A percentile compares a stretch with the other conserved stretches of the same genome.
phyloP scores from a whole-genome alignment of 2,113 vertebrate genomes.

The Melanostigma gelatinosum region DNA sequence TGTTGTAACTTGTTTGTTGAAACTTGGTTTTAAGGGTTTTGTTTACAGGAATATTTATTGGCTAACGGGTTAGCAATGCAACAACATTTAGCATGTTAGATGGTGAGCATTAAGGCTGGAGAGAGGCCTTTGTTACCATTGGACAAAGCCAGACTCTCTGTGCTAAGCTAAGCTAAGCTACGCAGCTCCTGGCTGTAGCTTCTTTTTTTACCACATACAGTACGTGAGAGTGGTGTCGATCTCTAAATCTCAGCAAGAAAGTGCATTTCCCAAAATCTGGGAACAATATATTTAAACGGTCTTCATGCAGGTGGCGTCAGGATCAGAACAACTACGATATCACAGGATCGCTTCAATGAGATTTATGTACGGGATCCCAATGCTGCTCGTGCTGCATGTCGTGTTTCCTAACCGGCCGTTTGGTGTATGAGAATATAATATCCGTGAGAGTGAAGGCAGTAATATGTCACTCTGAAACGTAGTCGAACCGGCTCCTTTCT shows the following conservation, averaged over 20 bases:
- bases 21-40: not conserved
- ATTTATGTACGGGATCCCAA: not conserved
- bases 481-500: constrained; percentile 11
- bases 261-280: not conserved
- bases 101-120: not conserved
- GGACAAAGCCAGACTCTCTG: not conserved
- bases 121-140: not conserved
- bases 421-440: constrained; percentile 10
- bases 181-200: not conserved
- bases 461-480: constrained; percentile 11
- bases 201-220: not conserved
- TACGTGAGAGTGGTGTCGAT: not conserved
- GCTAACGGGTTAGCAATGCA: not conserved
- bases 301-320: not conserved
- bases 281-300: not conserved
- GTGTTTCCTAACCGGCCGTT: not conserved
- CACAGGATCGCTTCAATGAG: not conserved
- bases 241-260: not conserved
- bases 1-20: not conserved
- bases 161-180: not conserved
- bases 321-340: not conserved
- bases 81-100: not conserved
- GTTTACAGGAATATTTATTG: not conserved
- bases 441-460: not conserved
- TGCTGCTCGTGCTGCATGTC: not conserved